Conservation (phyloP, 2,888 invertebrate genomes). For the Myathropa florea region DNA sequence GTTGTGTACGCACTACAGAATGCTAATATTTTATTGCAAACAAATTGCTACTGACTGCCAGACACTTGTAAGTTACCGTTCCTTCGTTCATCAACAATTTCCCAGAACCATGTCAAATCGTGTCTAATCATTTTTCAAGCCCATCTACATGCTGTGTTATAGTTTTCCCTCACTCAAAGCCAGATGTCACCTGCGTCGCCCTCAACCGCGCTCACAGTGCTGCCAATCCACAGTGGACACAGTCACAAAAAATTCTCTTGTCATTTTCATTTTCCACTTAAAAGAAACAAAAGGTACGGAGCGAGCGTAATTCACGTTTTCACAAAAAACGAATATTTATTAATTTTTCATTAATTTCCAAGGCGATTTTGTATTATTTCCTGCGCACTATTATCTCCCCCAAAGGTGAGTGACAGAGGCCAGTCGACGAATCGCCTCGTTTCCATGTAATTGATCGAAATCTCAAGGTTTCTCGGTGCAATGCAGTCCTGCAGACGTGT, state of each 20-base stretch:
- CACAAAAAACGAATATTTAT: slow-evolving; percentile 40
- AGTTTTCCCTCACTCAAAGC: neutral
- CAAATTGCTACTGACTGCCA: too few relatives aligned
- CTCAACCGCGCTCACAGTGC: slow-evolving; percentile 1
- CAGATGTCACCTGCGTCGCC: slow-evolving; percentile 7
- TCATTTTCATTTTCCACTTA: slow-evolving; percentile 64
- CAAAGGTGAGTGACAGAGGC: slow-evolving; percentile 28
- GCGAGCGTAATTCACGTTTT: slow-evolving; percentile 53
- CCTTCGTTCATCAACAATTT: too few relatives aligned
- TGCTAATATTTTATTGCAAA: too few relatives aligned
- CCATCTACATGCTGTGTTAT: slow-evolving; percentile 20
- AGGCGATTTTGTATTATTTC: slow-evolving; percentile 32
- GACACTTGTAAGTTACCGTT: too few relatives aligned
- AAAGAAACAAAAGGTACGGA: slow-evolving; percentile 64
- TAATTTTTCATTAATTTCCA: slow-evolving; percentile 25
- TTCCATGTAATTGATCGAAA: slow-evolving; percentile 25
- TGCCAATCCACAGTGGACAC: neutral
- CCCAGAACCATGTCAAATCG: too few relatives aligned
- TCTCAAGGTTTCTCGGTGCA: slow-evolving; percentile 51
- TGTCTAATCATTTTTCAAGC: neutral
- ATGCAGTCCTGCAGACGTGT: slow-evolving; percentile 56
- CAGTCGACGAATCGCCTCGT: neutral
- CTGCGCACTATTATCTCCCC: slow-evolving; percentile 5
- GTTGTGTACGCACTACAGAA: too few relatives aligned
- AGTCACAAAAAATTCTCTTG: slow-evolving; percentile 48